phyloP scores from a whole-genome alignment of 2,113 vertebrate species.

The Oceanites oceanicus region DNA sequence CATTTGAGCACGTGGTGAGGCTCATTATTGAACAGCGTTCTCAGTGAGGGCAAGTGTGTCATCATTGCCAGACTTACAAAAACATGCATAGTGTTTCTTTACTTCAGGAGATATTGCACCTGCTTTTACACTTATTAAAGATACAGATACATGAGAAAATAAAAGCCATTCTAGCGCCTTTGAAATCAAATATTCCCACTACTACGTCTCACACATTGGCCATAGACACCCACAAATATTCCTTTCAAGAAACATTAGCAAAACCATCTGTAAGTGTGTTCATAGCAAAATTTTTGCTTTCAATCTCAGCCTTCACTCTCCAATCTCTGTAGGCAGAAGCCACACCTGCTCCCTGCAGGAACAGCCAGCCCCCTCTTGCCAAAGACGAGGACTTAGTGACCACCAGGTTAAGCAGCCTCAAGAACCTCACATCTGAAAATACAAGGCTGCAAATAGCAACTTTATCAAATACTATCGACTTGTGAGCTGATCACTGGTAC shows the following conservation, averaged over 20 bases:
- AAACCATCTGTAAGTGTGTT: neutral
- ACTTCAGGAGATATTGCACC: neutral
- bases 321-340: accelerated
- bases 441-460: neutral
- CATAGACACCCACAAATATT: neutral
- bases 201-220: accelerated
- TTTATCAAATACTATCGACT: accelerated
- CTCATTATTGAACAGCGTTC: conserved; percentile 30
- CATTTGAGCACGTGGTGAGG: neutral
- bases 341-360: neutral
- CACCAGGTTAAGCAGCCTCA: accelerated
- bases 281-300: accelerated
- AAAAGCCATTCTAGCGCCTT: neutral
- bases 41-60: conserved; percentile 50
- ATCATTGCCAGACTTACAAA: neutral
- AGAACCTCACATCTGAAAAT: accelerated
- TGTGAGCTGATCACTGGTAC: accelerated
- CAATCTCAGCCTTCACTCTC: neutral
- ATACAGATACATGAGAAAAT: accelerated
- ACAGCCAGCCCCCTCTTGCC: neutral
- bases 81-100: neutral
- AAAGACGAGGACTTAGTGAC: accelerated
- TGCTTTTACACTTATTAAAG: neutral
- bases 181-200: neutral
- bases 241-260: neutral